Evolutionary conservation across 2,797 vertebrate species (phyloP).

Genomic region (Meriones psammophilus): DNA sequence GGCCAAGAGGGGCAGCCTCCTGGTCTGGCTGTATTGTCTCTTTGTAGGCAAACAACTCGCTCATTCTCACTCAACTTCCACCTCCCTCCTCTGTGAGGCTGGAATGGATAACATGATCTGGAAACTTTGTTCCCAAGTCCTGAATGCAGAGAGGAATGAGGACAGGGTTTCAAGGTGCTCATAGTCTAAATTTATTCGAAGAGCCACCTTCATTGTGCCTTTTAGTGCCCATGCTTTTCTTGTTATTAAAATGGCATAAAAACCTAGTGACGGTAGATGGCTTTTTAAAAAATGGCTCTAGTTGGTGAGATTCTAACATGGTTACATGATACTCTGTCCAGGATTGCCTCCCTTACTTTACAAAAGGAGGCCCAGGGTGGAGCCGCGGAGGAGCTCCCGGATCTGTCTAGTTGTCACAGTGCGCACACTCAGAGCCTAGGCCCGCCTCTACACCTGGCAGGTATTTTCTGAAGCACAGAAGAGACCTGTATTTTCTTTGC

Average conservation of each 20-base stretch:
- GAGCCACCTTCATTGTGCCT: conserved; percentile 25
- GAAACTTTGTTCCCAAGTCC: not conserved
- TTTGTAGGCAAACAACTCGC: not conserved
- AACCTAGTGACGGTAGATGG: not conserved
- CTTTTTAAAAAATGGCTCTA: not conserved
- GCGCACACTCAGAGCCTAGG: not conserved
- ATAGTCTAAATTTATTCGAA: conserved; percentile 72
- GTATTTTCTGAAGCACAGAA: not conserved
- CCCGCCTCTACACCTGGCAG: not conserved
- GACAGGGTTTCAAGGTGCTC: conserved; percentile 60
- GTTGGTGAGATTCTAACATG: conserved; percentile 13
- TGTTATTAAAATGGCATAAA: conserved; percentile 55
- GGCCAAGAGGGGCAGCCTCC: not conserved
- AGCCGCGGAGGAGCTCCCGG: not conserved
- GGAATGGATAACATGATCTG: not conserved
- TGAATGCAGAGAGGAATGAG: conserved; percentile 53
- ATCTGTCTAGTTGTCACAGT: not conserved
- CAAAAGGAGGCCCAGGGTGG: not conserved
- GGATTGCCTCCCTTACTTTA: not conserved
- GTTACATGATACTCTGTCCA: not conserved
- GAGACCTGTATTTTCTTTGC: not conserved
- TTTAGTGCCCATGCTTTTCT: conserved; percentile 23
- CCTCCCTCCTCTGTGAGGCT: not conserved
- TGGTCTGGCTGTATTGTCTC: not conserved
- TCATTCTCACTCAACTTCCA: not conserved